phyloP scores from a whole-genome alignment of 2,888 invertebrate genomes.

The Archips xylosteana region DNA sequence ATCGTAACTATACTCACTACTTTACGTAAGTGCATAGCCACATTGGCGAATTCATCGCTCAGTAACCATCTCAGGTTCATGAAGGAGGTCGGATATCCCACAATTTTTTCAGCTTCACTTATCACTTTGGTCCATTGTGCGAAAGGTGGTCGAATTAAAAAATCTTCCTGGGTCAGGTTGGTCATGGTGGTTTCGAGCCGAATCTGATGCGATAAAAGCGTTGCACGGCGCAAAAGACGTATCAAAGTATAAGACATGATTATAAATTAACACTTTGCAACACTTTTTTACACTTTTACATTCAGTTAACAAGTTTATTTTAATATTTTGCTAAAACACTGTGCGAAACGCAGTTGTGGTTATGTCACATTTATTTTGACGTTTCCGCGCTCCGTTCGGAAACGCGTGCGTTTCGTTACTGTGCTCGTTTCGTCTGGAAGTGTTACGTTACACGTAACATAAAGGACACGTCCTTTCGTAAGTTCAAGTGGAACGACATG shows the following conservation, averaged over 20 bases:
- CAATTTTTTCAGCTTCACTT: slow-evolving; percentile 81
- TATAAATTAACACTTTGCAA: slow-evolving; percentile 44
- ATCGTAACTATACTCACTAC: slow-evolving; percentile 67
- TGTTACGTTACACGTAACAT: background rate
- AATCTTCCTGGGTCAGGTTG: slow-evolving; percentile 76
- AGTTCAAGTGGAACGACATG: background rate
- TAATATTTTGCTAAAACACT: slow-evolving; percentile 51
- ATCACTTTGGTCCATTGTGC: slow-evolving; percentile 79
- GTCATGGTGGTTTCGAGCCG: slow-evolving; percentile 74
- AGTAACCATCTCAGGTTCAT: slow-evolving; percentile 87
- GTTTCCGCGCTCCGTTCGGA: slow-evolving; percentile 44
- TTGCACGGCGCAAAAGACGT: slow-evolving; percentile 73
- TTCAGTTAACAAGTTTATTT: slow-evolving; percentile 51
- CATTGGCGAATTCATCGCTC: slow-evolving; percentile 87
- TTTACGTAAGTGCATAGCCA: slow-evolving; percentile 83
- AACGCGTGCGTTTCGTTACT: slow-evolving; percentile 24
- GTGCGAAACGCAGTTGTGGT: slow-evolving; percentile 50
- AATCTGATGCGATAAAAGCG: slow-evolving; percentile 67
- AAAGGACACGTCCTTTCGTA: background rate
- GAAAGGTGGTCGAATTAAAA: slow-evolving; percentile 75
- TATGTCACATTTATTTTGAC: slow-evolving; percentile 71
- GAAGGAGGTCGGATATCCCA: slow-evolving; percentile 86
- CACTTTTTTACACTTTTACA: slow-evolving; percentile 52
- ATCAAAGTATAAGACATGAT: slow-evolving; percentile 75
- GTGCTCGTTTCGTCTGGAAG: slow-evolving; percentile 25